Percentiles rank a stretch among this genome's conserved stretches.
phyloP scores from a whole-genome alignment of 1,140 invertebrate genomes.

The Drosophila lacteicornis region DNA sequence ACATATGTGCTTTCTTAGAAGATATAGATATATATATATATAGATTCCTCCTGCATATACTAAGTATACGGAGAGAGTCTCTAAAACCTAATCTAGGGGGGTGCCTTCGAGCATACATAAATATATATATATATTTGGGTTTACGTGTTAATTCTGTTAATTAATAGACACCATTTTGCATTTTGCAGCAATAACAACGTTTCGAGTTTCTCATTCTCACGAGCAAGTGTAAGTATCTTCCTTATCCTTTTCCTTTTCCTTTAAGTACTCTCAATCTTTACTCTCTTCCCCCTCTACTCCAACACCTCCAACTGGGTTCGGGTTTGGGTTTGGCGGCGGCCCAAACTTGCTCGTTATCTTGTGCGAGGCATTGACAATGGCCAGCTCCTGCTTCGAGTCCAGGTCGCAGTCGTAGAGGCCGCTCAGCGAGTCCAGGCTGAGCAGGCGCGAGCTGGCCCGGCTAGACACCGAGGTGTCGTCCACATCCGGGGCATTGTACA shows the following conservation, averaged over 20 bases:
- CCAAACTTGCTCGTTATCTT: slow-evolving; percentile 85
- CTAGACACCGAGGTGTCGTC: slow-evolving; percentile 92
- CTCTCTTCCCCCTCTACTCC: slow-evolving; percentile 45
- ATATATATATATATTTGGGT: slow-evolving; percentile 39
- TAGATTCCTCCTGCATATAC: slow-evolving; percentile 34
- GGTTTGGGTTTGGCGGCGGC: slow-evolving; percentile 35
- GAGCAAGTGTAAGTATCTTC: neutral
- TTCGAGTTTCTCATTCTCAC: slow-evolving; percentile 25
- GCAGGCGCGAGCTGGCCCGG: slow-evolving; percentile 91
- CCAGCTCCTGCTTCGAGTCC: slow-evolving; percentile 84
- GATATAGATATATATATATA: slow-evolving; percentile 6
- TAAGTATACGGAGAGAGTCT: slow-evolving; percentile 20
- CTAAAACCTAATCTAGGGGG: slow-evolving; percentile 8
- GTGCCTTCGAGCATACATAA: slow-evolving; percentile 21
- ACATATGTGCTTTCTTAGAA: slow-evolving; percentile 2
- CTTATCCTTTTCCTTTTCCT: neutral
- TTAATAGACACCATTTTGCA: slow-evolving; percentile 76
- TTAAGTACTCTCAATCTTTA: slow-evolving; percentile 35
- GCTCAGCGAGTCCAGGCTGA: slow-evolving; percentile 91
- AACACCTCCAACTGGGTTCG: slow-evolving; percentile 41
- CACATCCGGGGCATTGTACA: slow-evolving; percentile 90
- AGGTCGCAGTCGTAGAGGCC: slow-evolving; percentile 91
- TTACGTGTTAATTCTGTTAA: slow-evolving; percentile 38
- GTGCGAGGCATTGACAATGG: slow-evolving; percentile 84
- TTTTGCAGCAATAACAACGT: slow-evolving; percentile 48